These are phyloP conservation scores for Orthosia gracilis DNA, from an alignment of 2,888 invertebrate species.

Conservation along the genomic window DNA sequence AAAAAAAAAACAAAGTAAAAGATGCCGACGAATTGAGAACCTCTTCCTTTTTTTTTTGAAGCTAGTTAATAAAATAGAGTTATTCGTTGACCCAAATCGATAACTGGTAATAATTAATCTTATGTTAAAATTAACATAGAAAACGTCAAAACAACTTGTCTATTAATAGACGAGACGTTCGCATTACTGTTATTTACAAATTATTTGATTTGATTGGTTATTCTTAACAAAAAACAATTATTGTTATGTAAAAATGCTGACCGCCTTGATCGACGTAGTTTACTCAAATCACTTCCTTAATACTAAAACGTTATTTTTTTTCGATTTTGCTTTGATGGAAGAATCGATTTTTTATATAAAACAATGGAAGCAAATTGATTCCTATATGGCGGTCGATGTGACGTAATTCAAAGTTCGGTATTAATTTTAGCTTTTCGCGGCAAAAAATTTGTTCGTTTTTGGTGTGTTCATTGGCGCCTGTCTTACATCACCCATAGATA, in stretches of 20 bases:
- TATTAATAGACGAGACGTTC: conserved; percentile 30
- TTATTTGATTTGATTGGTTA: conserved; percentile 47
- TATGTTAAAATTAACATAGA: neutral
- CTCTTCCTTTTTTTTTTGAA: no score
- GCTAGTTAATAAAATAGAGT: neutral
- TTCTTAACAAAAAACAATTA: conserved; percentile 54
- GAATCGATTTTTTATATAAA: conserved; percentile 21
- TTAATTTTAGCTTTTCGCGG: conserved; percentile 34
- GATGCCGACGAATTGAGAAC: no score
- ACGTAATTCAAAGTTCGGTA: conserved; percentile 33
- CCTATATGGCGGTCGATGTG: conserved; percentile 28
- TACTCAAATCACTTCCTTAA: conserved; percentile 69
- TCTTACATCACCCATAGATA: neutral
- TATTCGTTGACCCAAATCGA: conserved; percentile 19
- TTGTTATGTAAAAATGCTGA: conserved; percentile 58
- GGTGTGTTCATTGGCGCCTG: neutral
- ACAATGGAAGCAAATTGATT: conserved; percentile 56
- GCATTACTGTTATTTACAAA: conserved; percentile 32
- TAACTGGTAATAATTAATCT: conserved; percentile 7
- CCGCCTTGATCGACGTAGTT: conserved; percentile 57
- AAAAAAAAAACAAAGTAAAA: no score
- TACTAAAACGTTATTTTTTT: conserved; percentile 63
- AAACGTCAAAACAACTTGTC: conserved; percentile 28
- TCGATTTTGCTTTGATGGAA: conserved; percentile 43
- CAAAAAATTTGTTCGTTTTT: conserved; percentile 5